Base-by-base conservation (phyloP, 2,888 invertebrate species). In the Nineta flava region DNA sequence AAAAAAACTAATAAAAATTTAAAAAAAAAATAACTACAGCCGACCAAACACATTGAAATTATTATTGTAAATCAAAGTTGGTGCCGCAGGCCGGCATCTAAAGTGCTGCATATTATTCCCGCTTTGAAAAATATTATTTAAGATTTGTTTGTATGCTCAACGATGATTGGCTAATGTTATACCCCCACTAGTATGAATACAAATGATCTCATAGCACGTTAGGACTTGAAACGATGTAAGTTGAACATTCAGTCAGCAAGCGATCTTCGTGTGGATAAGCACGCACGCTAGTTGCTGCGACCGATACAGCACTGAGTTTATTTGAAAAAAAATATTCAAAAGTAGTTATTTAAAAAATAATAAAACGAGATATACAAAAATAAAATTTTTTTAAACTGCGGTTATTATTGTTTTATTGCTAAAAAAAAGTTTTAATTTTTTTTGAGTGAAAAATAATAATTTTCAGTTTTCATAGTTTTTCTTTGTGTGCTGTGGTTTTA, bases 241-340 rank as follows among this genome's bases (percentile, higher is more conserved):
- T 17, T 21, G 43, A 19, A 15, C 16, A 21, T 43, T 67, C 71
- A 73, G 73, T 74, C 68, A 71, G 71, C 72, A 68, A 70, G 70
- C 69, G 65, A 70, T 71, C 72, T 72, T 72, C 68, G 69, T 72
- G 70, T 70, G 72, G 71, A 70, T 69, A 38, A 38, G 38, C 38
- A n/a, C 70, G 70, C 68, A 70, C 71, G 72, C 69, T 42, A 48
- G 72, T 68, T 71, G 70, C 68, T 71, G 69, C 71, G 71, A 69
- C 70, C 72, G 70, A 70, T 26, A 69, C 69, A 65, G 69, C 71
- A 69, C 68, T 67, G 26, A 26, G 26, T 26, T 26, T 26, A 26
- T 26, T 26, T 26, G 26, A 26, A 26, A 26, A 26, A 26, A 66
- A 65, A 26, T 47, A 26, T 26, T 26, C 26, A 26, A 26, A 1